phyloP scores from a whole-genome alignment of 2,888 invertebrate genomes.

The Bugulina stolonifera region DNA sequence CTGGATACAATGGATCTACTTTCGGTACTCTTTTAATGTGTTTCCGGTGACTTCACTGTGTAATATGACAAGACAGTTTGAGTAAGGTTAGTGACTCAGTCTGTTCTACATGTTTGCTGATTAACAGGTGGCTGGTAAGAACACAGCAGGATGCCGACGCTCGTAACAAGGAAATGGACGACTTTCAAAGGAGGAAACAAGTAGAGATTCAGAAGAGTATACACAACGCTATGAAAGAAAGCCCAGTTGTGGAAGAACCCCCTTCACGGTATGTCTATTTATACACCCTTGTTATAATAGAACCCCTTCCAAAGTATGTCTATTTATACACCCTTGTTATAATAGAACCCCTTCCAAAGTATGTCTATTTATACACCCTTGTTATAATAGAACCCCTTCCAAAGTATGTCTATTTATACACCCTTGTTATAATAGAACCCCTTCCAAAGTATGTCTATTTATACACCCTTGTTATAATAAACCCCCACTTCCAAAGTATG shows the following conservation, averaged over 20 bases:
- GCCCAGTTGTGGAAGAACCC: background rate
- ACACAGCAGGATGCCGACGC: constrained; percentile 89
- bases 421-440: no score
- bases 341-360: no score
- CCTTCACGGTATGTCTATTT: background rate
- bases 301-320: background rate
- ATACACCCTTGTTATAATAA: no score
- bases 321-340: background rate
- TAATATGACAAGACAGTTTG: no score
- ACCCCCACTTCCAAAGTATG: no score
- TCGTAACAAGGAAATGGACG: constrained; percentile 92
- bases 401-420: no score
- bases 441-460: no score
- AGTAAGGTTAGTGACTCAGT: background rate
- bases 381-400: no score
- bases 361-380: no score
- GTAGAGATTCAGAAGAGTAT: constrained; percentile 30
- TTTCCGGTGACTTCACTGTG: no score
- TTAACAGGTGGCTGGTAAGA: constrained; percentile 69
- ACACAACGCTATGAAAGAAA: constrained; percentile 57
- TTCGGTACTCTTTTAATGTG: no score
- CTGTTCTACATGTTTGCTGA: background rate
- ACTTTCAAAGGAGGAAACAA: constrained; percentile 63
- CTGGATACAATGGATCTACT: no score
- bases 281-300: background rate